Base-by-base conservation (phyloP, 2,797 vertebrate genomes). In the Eutrigla gurnardus region DNA sequence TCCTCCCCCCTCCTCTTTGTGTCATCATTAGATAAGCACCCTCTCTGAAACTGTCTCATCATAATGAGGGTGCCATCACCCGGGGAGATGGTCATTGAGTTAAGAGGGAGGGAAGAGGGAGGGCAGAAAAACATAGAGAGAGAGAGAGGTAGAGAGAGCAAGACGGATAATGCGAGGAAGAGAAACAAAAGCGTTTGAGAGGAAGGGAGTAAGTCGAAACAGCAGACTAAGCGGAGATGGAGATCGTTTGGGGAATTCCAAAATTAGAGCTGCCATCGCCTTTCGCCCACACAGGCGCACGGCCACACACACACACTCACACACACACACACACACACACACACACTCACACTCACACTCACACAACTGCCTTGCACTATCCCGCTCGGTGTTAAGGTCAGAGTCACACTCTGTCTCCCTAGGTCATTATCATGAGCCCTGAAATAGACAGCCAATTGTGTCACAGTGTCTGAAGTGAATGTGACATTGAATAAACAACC, bases 221-320 rank as follows among this genome's bases (percentile, higher is more conserved):
- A 78, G 82, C 87, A 88, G 86, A 87, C 87, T 78, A 83, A 88
- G 88, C 81, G 71, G 84, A 91, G 86, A 90, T 91, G 86, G 88
- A 74, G 86, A 87, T 89, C 76, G 88, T 91, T 93, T 91, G 91
- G 92, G 92, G 87, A 91, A 91, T 91, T 93, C 92, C 91, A 90
- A 90, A 93, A 89, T 91, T 90, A 91, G 87, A 91, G 86, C 85
- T 86, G 83, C 87, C 83, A 78, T 75, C 49, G 42, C 77, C 40
- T 25, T 73, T 61, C 58, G 47, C 80, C 73, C 82, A 70, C 76
- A 65, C 81, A 62, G 59, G 9, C 78, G 8, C 55, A 55, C 42
- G 3, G 65, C 61, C 74, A 47, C 70, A 66, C 55, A 58, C 46
- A 49, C 36, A 42, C 61, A 68, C 52, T 33, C 25, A 33, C 40